These are phyloP conservation scores for Hippocampus abdominalis DNA, from an alignment of 2,113 vertebrate genomes.

Conservation along the genomic window DNA sequence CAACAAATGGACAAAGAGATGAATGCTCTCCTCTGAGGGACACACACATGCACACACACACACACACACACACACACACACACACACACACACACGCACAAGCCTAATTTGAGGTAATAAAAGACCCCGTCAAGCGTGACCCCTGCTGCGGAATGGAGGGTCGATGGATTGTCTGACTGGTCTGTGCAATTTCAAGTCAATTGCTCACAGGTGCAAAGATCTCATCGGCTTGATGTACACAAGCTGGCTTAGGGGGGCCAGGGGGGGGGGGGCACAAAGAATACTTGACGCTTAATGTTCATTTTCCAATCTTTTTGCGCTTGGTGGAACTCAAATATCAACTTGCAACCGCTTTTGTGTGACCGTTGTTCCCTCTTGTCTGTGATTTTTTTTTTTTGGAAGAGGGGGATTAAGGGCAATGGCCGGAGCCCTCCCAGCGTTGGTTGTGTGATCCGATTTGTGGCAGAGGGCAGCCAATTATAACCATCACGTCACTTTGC, in stretches of 20 bases:
- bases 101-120: slow-evolving; percentile 68
- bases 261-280: not conserved
- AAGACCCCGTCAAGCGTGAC: slow-evolving; percentile 61
- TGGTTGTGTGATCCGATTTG: slow-evolving; percentile 58
- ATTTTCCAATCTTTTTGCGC: slow-evolving; percentile 10
- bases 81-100: slow-evolving; percentile 25
- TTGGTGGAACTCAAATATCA: not conserved
- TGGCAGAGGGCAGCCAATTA: slow-evolving; percentile 69
- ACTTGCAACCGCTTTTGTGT: slow-evolving; percentile 19
- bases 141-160: slow-evolving; percentile 47
- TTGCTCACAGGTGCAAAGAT: slow-evolving; percentile 54
- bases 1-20: slow-evolving; percentile 64
- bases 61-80: slow-evolving; percentile 48
- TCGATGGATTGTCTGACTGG: slow-evolving; percentile 48
- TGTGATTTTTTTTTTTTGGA: slow-evolving; percentile 32
- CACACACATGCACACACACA: slow-evolving; percentile 51
- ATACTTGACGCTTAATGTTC: slow-evolving; percentile 20
- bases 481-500: slow-evolving; percentile 71
- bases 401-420: slow-evolving; percentile 49
- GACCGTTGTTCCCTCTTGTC: slow-evolving; percentile 30
- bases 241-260: not conserved
- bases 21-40: slow-evolving; percentile 57
- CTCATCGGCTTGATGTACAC: slow-evolving; percentile 36
- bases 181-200: slow-evolving; percentile 53
- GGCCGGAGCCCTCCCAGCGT: slow-evolving; percentile 41